Percentiles rank a stretch among this genome's conserved stretches.
phyloP scores from a whole-genome alignment of 2,797 vertebrate species.

The Champsocephalus esox region DNA sequence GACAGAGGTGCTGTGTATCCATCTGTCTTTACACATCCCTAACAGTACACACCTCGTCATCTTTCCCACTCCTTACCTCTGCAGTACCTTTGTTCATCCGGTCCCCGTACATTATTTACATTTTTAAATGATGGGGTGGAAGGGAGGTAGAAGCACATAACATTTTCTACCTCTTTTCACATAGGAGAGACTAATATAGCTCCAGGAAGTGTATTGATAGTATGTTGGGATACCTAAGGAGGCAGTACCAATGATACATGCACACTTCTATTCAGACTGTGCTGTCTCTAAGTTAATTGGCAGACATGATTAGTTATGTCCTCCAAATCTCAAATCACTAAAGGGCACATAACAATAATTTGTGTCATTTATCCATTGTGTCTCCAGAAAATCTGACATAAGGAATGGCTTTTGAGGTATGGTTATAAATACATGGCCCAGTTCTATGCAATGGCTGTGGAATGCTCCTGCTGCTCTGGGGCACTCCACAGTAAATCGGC shows the following conservation, averaged over 20 bases:
- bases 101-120: conserved; percentile 15
- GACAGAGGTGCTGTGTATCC: conserved; percentile 59
- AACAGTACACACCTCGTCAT: conserved; percentile 46
- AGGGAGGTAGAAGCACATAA: too few relatives aligned
- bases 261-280: too few relatives aligned
- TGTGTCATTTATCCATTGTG: neutral
- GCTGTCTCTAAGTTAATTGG: too few relatives aligned
- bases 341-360: neutral
- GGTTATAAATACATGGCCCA: neutral
- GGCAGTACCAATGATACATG: too few relatives aligned
- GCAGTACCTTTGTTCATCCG: conserved; percentile 34
- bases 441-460: conserved; percentile 5
- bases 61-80: conserved; percentile 34
- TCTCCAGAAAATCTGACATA: conserved; percentile 2
- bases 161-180: too few relatives aligned
- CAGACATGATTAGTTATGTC: neutral
- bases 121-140: too few relatives aligned
- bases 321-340: neutral
- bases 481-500: conserved; percentile 43
- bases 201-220: too few relatives aligned
- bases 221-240: too few relatives aligned
- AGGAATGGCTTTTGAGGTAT: neutral
- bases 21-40: conserved; percentile 56
- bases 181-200: too few relatives aligned
- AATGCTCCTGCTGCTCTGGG: conserved; percentile 4